Percentiles rank a stretch among this genome's conserved stretches.
Conservation (phyloP, 2,888 invertebrate genomes). For the Heteromurus nitidus region DNA sequence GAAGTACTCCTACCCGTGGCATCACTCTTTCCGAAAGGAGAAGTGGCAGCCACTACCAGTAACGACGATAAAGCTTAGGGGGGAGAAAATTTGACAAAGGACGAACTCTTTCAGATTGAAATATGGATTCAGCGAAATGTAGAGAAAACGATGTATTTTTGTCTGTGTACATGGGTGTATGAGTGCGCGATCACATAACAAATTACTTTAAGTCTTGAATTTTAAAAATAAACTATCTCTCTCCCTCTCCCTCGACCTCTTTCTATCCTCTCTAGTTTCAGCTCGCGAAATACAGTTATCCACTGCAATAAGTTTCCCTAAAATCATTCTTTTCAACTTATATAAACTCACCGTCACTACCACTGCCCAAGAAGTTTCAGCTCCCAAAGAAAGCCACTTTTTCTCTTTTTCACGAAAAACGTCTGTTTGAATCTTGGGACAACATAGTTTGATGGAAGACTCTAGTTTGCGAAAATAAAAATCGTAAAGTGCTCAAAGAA, state of each 20-base stretch:
- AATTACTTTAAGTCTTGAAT: conserved; percentile 21
- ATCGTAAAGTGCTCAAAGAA: background rate
- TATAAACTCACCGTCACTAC: too few species aligned
- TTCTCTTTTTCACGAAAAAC: background rate
- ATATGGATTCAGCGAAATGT: conserved; percentile 44
- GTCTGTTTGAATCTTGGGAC: background rate
- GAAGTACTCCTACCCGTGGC: conserved; percentile 27
- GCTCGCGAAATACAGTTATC: too few species aligned
- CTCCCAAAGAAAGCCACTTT: background rate
- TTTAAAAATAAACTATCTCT: conserved; percentile 17
- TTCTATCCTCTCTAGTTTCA: too few species aligned
- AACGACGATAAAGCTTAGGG: conserved; percentile 32
- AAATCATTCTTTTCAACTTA: too few species aligned
- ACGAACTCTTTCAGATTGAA: conserved; percentile 45
- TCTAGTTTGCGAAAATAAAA: too few species aligned
- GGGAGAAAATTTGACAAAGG: conserved; percentile 31
- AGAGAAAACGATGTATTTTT: background rate
- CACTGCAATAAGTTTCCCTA: too few species aligned
- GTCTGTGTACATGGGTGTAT: background rate
- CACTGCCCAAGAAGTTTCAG: background rate
- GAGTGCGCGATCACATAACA: conserved; percentile 21
- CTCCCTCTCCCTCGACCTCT: too few species aligned
- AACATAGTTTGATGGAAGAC: background rate
- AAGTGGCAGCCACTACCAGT: conserved; percentile 45
- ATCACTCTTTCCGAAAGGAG: conserved; percentile 28